Conservation (phyloP, 2,888 invertebrate genomes). For the Erebia palarica region DNA sequence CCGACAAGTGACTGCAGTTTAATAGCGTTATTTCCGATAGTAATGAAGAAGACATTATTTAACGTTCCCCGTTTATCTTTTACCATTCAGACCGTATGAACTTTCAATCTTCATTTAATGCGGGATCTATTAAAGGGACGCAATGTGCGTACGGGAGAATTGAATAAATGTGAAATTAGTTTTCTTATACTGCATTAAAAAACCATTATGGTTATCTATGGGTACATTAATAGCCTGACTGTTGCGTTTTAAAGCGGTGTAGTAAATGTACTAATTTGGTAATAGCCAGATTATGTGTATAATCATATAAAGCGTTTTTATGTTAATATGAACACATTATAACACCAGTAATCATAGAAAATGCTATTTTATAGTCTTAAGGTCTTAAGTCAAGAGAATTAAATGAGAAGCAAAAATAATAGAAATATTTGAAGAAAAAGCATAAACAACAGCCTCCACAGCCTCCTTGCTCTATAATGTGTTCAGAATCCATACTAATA, state of each 20-base stretch:
- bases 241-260: constrained; percentile 20
- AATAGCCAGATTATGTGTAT: constrained; percentile 10
- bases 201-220: constrained; percentile 35
- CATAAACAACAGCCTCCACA: too few relatives aligned
- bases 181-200: constrained; percentile 33
- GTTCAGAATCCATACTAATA: too few relatives aligned
- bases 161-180: constrained; percentile 22
- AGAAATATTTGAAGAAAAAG: too few relatives aligned
- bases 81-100: constrained; percentile 38
- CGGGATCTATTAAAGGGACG: constrained; percentile 29
- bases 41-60: constrained; percentile 47
- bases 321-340: background rate
- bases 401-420: too few relatives aligned
- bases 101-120: constrained; percentile 40
- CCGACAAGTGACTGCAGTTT: constrained; percentile 42
- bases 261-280: constrained; percentile 21
- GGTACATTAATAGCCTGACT: constrained; percentile 21
- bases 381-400: too few relatives aligned
- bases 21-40: constrained; percentile 44
- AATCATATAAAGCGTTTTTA: background rate
- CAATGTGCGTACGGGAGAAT: constrained; percentile 13
- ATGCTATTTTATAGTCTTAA: too few relatives aligned
- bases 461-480: background rate
- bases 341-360: too few relatives aligned
- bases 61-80: constrained; percentile 42